Conservation (phyloP, 2,888 invertebrate genomes). For the Nomada hirtipes region DNA sequence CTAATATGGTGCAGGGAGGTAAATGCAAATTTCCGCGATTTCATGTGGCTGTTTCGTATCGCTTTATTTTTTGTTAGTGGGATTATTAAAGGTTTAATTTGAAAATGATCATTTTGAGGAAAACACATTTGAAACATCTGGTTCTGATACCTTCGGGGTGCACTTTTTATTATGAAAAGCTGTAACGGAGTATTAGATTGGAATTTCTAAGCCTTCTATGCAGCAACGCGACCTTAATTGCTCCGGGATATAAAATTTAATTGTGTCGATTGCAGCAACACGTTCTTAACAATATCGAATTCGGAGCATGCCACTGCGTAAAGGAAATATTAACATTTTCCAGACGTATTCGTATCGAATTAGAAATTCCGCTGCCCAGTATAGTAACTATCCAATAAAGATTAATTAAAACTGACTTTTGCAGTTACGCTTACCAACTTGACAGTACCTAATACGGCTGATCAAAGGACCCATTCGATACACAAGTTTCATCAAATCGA, state of each 20-base stretch:
- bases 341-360: not conserved
- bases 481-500: not conserved
- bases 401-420: constrained; percentile 3
- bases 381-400: not conserved
- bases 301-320: not conserved
- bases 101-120: too few relatives aligned
- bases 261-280: not conserved
- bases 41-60: too few relatives aligned
- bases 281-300: not conserved
- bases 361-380: constrained; percentile 3
- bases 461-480: not conserved
- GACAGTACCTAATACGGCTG: not conserved
- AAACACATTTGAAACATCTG: too few relatives aligned
- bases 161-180: too few relatives aligned
- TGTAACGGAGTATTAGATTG: too few relatives aligned
- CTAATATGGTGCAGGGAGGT: too few relatives aligned
- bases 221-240: too few relatives aligned
- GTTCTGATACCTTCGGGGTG: too few relatives aligned
- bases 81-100: too few relatives aligned
- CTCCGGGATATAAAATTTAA: not conserved
- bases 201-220: too few relatives aligned
- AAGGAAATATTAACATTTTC: constrained; percentile 6
- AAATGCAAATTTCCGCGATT: too few relatives aligned
- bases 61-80: too few relatives aligned
- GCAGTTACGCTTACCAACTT: not conserved